Base-by-base conservation (phyloP, 2,888 invertebrate genomes). In the Agrotis puta region DNA sequence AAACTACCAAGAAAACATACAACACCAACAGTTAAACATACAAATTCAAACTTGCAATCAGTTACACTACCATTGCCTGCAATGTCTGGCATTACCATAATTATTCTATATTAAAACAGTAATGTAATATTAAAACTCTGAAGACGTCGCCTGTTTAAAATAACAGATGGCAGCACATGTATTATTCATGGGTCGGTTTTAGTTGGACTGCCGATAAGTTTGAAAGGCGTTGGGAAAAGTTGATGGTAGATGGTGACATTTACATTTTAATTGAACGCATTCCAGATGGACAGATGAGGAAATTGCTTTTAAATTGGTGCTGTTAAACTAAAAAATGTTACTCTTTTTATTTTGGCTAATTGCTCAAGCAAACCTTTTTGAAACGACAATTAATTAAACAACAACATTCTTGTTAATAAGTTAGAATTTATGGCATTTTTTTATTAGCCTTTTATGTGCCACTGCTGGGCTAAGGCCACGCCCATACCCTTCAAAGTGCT, bases 91-190 rank as follows among this genome's bases (percentile, higher is more conserved):
- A 86, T 87, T 83, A 85, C 67, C 82, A 84, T 86, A 85, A 87
- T 86, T 86, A 87, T 87, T 82, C 82, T 81, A 81, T 84, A 85
- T 86, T 85, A 88, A 87, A 87, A 88, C 85, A 81, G 83, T 85
- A 87, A 88, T 83, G 85, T 88, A 89, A 89, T 90, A 81, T 83
- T 76, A 90, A 91, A 92, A 92, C 88, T 87, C 84, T 85, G 81
- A 90, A 93, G 92, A 91, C 91, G 92, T 89, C 86, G 89, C 87
- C 92, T 89, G 90, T 88, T 92, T 92, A 91, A 93, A 92, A 93
- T 93, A 91, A 92, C 91, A 93, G 91, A 93, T 93, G 94, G 91
- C 92, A 89, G 88, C 74, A 85, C 82, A 94, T 94, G 92, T 91
- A 90, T 94, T 92, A 94, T 94, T 94, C 94, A 94, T 91, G 82